Evolutionary conservation across 2,113 vertebrate genomes (phyloP), one percentile per base, ranked within the genome.

Genomic region (Cynoglossus semilaevis): DNA sequence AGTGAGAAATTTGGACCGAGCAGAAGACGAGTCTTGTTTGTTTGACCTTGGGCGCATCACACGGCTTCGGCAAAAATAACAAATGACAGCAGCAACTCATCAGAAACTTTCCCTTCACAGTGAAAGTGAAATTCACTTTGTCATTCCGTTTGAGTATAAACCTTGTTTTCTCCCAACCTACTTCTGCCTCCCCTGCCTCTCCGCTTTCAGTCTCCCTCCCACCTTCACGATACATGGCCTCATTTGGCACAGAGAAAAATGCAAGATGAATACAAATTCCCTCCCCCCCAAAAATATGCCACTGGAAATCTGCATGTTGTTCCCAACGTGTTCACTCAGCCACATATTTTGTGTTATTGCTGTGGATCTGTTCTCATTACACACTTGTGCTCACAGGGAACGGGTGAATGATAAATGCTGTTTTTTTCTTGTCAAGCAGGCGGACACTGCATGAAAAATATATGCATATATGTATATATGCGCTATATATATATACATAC

Each of bases 301-400:
- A 13, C 56, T 15, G 40, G 63, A 63, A 70, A 66, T 58, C 61
- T 46, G 57, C 59, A 60, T 62, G 40, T 41, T 51, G 51, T 16
- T 13, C 69, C 71, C 53, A 63, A 16, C 56, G 51, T 63, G 53
- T 63, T 49, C 11, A 57, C 57, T 59, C 60, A 64, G 51, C 29
- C 56, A 40, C 70, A 73, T 19, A 64, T 69, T 65, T 45, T 65
- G 59, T 74, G 63, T 84, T 80, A 72, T 74, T 82, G 79, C 71
- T 65, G 55, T 65, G 63, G 77, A 84, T 82, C 64, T 80, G 68
- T 74, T 78, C 82, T 83, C 78, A 86, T 88, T 83, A 86, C 80
- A 69, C 72, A 86, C 62, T 71, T 37, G 58, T 72, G 67, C 67
- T 80, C 65, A 60, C 12, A 15, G 77, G 84, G 74, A 56, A 70